Evolutionary conservation across 2,797 vertebrate species (phyloP).

Genomic region (Streptopelia turtur): DNA sequence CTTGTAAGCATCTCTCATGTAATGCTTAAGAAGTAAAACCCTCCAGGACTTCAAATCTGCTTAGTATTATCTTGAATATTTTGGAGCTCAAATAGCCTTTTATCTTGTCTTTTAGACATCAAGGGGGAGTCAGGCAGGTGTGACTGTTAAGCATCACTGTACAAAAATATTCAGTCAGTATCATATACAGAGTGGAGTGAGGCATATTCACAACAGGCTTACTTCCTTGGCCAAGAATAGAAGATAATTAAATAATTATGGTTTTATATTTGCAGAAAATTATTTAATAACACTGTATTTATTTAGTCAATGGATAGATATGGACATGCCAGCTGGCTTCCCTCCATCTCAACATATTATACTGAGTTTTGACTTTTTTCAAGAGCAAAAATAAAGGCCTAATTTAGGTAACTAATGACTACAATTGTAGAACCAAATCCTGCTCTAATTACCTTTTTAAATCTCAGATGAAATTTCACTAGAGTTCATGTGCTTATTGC

Average conservation of each 20-base stretch:
- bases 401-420: slow-evolving; percentile 44
- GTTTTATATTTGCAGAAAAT: slow-evolving; percentile 14
- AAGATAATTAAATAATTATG: slow-evolving; percentile 31
- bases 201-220: not conserved
- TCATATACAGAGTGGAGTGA: not conserved
- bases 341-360: slow-evolving; percentile 1
- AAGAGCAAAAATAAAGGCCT: slow-evolving; percentile 27
- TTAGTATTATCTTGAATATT: not conserved
- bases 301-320: slow-evolving; percentile 33
- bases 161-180: not conserved
- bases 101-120: not conserved
- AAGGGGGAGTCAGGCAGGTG: not conserved
- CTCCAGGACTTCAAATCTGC: not conserved
- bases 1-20: not conserved
- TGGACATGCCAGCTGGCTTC: slow-evolving; percentile 29
- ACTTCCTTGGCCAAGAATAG: slow-evolving; percentile 1
- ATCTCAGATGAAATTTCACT: slow-evolving; percentile 17
- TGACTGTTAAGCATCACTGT: not conserved
- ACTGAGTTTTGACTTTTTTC: not conserved
- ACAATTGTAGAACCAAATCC: slow-evolving; percentile 35
- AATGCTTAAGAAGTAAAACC: not conserved
- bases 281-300: slow-evolving; percentile 38
- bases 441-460: slow-evolving; percentile 9
- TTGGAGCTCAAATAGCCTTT: not conserved
- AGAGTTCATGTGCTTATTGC: not conserved